These are phyloP conservation scores for Hydrolagus colliei DNA, from an alignment of 2,797 vertebrate genomes.

Conservation along the genomic window DNA sequence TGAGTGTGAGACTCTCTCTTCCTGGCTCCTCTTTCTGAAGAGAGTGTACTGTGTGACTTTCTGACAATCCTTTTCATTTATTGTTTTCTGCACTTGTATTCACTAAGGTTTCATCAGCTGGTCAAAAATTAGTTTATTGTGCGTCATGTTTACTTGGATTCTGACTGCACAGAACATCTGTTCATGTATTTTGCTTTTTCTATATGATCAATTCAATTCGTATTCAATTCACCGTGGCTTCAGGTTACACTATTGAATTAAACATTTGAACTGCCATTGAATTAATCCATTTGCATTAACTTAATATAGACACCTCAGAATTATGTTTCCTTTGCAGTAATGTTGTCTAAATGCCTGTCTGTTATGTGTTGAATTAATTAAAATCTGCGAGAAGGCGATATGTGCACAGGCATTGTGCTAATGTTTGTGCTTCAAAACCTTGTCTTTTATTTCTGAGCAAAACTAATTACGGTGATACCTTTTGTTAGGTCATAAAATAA, in stretches of 20 bases:
- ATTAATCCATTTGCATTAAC: not conserved
- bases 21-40: too few species aligned
- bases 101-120: not conserved
- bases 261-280: not conserved
- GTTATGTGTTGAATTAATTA: conserved; percentile 4
- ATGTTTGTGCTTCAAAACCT: not conserved
- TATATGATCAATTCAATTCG: not conserved
- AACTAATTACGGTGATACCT: not conserved
- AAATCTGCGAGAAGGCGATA: not conserved
- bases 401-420: not conserved
- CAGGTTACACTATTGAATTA: not conserved
- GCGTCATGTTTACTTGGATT: not conserved
- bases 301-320: not conserved
- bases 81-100: not conserved
- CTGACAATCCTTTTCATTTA: not conserved
- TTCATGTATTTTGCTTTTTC: conserved; percentile 2
- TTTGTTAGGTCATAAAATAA: not conserved
- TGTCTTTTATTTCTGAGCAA: not conserved
- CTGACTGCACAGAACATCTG: conserved; percentile 6
- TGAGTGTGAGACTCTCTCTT: too few species aligned
- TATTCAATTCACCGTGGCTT: conserved; percentile 13
- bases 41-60: not conserved
- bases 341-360: not conserved
- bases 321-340: not conserved
- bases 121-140: not conserved